A percentile compares a stretch with the other conserved stretches of the same genome.
These are phyloP conservation scores for Penaeus monodon DNA, from an alignment of 2,888 invertebrate genomes.

Conservation along the genomic window DNA sequence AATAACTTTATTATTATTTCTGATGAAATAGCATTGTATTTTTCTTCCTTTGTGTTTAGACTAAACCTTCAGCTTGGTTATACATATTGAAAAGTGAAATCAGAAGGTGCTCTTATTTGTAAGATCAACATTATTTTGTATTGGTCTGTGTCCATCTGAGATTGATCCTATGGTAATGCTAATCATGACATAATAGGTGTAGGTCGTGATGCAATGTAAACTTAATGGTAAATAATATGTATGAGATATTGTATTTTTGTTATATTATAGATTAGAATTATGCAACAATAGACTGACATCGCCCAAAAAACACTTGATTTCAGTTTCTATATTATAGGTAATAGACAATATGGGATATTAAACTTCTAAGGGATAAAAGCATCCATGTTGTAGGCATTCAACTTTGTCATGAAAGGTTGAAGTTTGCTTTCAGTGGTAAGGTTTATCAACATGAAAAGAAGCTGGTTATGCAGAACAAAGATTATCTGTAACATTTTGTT, in stretches of 20 bases:
- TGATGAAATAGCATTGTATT: too few species aligned
- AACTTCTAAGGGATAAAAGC: too few species aligned
- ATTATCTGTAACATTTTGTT: constrained; percentile 1
- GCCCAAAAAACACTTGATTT: too few species aligned
- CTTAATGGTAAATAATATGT: background rate
- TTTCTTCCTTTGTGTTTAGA: too few species aligned
- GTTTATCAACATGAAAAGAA: background rate
- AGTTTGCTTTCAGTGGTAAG: background rate
- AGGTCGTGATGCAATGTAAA: background rate
- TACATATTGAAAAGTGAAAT: too few species aligned
- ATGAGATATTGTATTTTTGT: constrained; percentile 1
- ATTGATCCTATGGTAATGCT: constrained; percentile 1
- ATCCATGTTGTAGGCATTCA: constrained; percentile 2
- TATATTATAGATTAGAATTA: background rate
- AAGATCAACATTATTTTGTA: background rate
- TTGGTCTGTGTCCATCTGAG: background rate
- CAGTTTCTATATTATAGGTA: too few species aligned
- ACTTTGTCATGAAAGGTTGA: background rate
- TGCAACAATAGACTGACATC: too few species aligned
- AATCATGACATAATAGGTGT: constrained; percentile 2
- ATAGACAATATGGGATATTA: too few species aligned
- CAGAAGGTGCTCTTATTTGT: too few species aligned
- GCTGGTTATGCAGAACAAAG: background rate
- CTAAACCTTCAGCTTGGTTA: too few species aligned
- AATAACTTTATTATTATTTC: too few species aligned